Conservation (phyloP, 2,888 invertebrate genomes). For the Drosophila subsilvestris region DNA sequence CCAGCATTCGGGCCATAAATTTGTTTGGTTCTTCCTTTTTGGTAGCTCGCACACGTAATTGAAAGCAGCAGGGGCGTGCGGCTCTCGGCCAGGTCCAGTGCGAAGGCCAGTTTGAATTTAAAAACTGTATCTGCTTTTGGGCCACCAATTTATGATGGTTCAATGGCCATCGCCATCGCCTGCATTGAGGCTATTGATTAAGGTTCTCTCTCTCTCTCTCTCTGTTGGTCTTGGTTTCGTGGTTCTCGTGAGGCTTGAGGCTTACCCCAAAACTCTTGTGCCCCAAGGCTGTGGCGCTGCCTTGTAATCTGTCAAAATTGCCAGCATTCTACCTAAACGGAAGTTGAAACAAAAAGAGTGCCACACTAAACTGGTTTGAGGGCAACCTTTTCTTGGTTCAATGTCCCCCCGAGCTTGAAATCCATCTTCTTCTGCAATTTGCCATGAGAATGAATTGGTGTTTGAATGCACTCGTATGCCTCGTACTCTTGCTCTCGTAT, state of each 20-base stretch:
- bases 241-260: constrained; percentile 41
- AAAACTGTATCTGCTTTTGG: constrained; percentile 19
- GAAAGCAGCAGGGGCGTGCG: constrained; percentile 73
- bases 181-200: constrained; percentile 67
- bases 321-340: constrained; percentile 63
- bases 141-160: constrained; percentile 60
- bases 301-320: constrained; percentile 80
- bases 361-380: constrained; percentile 65
- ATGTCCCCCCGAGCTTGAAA: constrained; percentile 55
- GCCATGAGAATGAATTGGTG: constrained; percentile 38
- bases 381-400: constrained; percentile 50
- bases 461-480: constrained; percentile 28
- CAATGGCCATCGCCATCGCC: constrained; percentile 51
- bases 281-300: constrained; percentile 51
- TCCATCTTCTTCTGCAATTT: constrained; percentile 29
- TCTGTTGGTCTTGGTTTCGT: too few species aligned
- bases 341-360: constrained; percentile 62
- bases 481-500: constrained; percentile 19
- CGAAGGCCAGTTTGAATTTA: constrained; percentile 28
- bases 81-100: constrained; percentile 21
- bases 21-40: constrained; percentile 39
- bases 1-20: constrained; percentile 71
- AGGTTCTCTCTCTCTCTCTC: constrained; percentile 29
- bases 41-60: constrained; percentile 59
- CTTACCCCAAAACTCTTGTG: constrained; percentile 47